These are phyloP conservation scores for Micronycteris hirsuta DNA, from an alignment of 2,113 vertebrate species.

Conservation along the genomic window DNA sequence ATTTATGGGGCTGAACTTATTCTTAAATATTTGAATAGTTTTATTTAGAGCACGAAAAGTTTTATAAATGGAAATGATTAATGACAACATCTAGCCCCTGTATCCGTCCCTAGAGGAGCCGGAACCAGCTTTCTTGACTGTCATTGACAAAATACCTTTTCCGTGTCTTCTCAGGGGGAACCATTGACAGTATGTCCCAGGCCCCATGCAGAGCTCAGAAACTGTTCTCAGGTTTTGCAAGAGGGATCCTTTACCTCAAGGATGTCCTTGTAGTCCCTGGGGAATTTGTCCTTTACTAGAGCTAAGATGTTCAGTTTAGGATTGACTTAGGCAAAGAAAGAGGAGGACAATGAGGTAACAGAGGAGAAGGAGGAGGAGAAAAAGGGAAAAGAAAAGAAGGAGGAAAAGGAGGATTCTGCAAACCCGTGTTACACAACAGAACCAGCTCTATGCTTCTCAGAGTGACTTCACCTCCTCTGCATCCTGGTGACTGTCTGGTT, in stretches of 20 bases:
- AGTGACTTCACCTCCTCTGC: not conserved
- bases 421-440: not conserved
- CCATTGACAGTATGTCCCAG: not conserved
- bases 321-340: not conserved
- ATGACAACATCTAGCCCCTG: not conserved
- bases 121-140: not conserved
- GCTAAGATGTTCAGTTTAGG: not conserved
- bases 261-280: not conserved
- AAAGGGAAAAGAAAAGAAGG: fast-evolving
- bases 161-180: not conserved
- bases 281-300: not conserved
- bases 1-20: not conserved
- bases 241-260: not conserved
- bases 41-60: not conserved
- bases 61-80: not conserved
- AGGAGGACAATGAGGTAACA: not conserved
- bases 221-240: not conserved
- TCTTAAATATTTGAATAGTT: constrained; percentile 12
- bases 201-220: not conserved
- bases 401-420: not conserved
- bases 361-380: not conserved
- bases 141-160: not conserved
- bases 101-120: not conserved
- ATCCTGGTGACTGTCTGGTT: not conserved
- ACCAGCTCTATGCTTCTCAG: not conserved